Conservation (phyloP, 2,888 invertebrate genomes). For the Rugalucina vietnamica region DNA sequence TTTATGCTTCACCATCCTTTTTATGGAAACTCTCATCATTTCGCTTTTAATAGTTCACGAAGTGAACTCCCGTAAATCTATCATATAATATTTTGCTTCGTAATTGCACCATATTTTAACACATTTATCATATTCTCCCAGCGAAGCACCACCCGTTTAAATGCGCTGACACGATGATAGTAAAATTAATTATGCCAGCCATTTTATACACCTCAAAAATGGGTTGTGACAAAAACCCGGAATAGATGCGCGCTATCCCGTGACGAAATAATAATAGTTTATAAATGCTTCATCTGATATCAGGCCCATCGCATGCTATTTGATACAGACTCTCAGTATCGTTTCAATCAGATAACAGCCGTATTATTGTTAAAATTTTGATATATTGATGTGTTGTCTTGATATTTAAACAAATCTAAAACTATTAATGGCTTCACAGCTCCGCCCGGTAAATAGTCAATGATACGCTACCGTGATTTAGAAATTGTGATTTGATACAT, state of each 20-base stretch:
- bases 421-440: background rate
- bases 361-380: conserved; percentile 13
- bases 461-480: background rate
- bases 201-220: conserved; percentile 15
- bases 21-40: too few species aligned
- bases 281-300: conserved; percentile 31
- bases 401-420: conserved; percentile 1
- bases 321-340: conserved; percentile 4
- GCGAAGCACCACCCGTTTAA: conserved; percentile 5
- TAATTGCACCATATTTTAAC: background rate
- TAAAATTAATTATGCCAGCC: conserved; percentile 15
- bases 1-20: too few species aligned
- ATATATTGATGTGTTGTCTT: conserved; percentile 6
- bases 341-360: background rate
- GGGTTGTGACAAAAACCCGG: background rate
- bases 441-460: conserved; percentile 16
- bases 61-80: background rate
- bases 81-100: background rate
- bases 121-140: background rate
- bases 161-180: conserved; percentile 7
- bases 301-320: background rate
- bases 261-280: conserved; percentile 6
- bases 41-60: too few species aligned
- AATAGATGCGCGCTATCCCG: conserved; percentile 16
- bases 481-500: background rate